Evolutionary conservation across 2,113 vertebrate species (phyloP), one percentile per base, ranked within the genome.

Genomic region (Lagopus leucura): DNA sequence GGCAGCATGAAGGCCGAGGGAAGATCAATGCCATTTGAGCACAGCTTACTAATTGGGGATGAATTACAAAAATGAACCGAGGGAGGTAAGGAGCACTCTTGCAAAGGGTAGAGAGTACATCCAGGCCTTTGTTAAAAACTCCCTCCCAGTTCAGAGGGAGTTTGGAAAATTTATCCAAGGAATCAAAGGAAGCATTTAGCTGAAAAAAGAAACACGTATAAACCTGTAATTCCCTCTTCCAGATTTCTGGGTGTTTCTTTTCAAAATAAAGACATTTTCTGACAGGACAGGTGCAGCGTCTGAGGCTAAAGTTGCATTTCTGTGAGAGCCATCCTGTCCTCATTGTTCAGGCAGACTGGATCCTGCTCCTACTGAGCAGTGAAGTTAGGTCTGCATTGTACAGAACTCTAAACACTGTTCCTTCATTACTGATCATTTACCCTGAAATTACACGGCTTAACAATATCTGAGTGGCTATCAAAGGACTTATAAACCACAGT

Each of bases 371-470:
- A 57, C 34, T 69, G 21, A 86, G 65, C 43, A 48, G 48, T 73
- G 48, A 88, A 86, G 64, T 82, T 92, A 91, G 84, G 73, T 84
- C 76, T 82, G 57, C 52, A 19, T 55, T 84, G 57, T 36, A 52
- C 42, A 74, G 88, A 55, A 36, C 64, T 70, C 34, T 90, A 57
- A 73, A 76, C 21, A 52, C 25, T n/a, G 34, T 18, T 34, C 54
- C 48, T 87, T 86, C 61, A 84, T 60, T 89, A 80, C 40, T 77
- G 82, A 89, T 43, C 36, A 24, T 47, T 90, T 89, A 86, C 22
- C 15, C 78, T 87, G 69, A 70, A 92, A 87, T 81, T 28, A 71
- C 69, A 86, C 83, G 61, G 52, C 32, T 88, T 75, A 74, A 74
- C 28, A n/a, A 60, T 45, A 40, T 69, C 67, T 18, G 40, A 77